These are phyloP conservation scores for Apaloderma vittatum DNA, from an alignment of 2,113 vertebrate genomes.

Conservation along the genomic window DNA sequence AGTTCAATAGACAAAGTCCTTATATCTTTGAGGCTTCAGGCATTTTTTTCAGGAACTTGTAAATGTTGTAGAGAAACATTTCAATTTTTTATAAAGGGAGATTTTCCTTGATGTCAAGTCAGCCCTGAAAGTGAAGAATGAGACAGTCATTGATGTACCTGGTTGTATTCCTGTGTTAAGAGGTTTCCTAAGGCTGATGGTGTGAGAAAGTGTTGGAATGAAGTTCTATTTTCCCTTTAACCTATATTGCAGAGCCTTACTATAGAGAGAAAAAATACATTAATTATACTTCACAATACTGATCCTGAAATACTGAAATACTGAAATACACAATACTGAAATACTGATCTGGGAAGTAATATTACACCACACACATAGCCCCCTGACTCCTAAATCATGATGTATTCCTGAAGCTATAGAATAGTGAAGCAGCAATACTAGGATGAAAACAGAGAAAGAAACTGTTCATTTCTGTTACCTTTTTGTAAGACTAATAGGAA, in stretches of 20 bases:
- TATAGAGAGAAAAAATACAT: not conserved
- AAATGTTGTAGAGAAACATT: not conserved
- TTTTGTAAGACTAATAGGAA: not conserved
- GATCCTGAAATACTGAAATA: no score
- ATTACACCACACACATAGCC: no score
- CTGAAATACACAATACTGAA: no score
- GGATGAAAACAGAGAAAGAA: not conserved
- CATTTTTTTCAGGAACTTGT: not conserved
- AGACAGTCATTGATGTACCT: not conserved
- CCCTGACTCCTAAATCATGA: fast-evolving
- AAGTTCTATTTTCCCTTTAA: not conserved
- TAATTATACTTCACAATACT: not conserved
- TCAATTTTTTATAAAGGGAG: not conserved
- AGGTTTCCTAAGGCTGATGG: not conserved
- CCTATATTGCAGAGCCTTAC: not conserved
- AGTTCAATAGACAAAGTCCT: not conserved
- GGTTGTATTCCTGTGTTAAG: not conserved
- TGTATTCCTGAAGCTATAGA: not conserved
- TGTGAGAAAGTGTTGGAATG: not conserved
- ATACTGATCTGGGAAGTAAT: no score
- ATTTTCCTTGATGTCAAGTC: not conserved
- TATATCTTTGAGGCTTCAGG: not conserved
- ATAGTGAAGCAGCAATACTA: not conserved
- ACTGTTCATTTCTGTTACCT: not conserved
- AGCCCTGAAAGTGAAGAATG: not conserved